Evolutionary conservation across 2,113 vertebrate genomes (phyloP).

Genomic region (Phainopepla nitens): DNA sequence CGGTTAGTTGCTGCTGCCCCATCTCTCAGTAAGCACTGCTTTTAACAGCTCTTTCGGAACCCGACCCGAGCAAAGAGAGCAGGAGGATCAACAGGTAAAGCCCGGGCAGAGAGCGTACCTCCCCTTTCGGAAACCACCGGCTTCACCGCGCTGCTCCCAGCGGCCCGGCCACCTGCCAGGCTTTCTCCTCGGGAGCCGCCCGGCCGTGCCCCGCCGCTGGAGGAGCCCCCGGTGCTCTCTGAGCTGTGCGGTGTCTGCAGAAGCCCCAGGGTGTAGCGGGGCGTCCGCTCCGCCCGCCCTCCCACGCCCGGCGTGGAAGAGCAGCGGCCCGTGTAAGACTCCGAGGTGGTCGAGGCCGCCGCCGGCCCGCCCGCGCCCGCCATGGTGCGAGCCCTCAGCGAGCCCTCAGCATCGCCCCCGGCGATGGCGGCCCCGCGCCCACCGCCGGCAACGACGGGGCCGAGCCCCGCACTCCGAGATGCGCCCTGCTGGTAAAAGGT

Average conservation of each 20-base stretch:
- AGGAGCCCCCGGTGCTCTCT: not conserved
- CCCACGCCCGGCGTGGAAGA: not conserved
- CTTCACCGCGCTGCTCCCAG: not conserved
- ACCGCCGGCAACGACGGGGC: not conserved
- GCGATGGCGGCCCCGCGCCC: rapidly evolving
- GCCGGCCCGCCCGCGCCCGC: rapidly evolving
- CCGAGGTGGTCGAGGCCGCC: not conserved
- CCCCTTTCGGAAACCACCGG: not conserved
- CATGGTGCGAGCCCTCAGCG: rapidly evolving
- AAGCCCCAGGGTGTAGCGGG: constrained; percentile 28
- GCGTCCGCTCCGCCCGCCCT: not conserved
- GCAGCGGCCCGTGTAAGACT: not conserved
- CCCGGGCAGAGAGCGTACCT: not conserved
- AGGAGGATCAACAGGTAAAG: rapidly evolving
- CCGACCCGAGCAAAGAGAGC: not conserved
- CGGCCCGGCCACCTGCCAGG: too few species aligned
- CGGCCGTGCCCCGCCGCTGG: not conserved
- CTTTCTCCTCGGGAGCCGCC: not conserved
- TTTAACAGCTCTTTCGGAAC: not conserved
- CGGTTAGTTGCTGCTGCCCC: not conserved
- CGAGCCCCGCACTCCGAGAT: rapidly evolving
- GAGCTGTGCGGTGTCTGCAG: constrained; percentile 26
- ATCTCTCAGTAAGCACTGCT: not conserved
- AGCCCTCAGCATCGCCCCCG: rapidly evolving
- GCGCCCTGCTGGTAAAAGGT: not conserved